Evolutionary conservation across 2,113 vertebrate genomes (phyloP).

Genomic region (Ornithorhynchus anatinus): DNA sequence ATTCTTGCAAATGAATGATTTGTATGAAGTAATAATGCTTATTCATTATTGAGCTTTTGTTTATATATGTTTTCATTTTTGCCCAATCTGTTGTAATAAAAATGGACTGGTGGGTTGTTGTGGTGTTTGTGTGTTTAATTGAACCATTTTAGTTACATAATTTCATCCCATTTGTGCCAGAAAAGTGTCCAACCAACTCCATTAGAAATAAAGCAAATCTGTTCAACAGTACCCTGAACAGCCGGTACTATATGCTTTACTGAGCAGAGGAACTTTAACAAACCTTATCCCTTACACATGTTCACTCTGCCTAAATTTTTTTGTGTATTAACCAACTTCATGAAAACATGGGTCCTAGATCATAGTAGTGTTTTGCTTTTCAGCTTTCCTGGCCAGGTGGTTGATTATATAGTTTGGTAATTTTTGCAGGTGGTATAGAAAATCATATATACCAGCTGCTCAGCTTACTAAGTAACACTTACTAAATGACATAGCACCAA

Average conservation of each 20-base stretch:
- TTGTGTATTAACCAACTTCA: conserved; percentile 58
- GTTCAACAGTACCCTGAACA: conserved; percentile 67
- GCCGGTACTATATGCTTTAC: conserved; percentile 75
- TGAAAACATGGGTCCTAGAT: conserved; percentile 61
- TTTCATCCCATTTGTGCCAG: conserved; percentile 72
- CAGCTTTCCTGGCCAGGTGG: conserved; percentile 70
- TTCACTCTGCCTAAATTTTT: conserved; percentile 57
- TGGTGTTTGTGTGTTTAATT: conserved; percentile 47
- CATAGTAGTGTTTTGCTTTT: conserved; percentile 63
- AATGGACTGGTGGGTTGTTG: conserved; percentile 50
- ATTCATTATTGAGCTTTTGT: conserved; percentile 67
- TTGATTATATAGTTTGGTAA: conserved; percentile 75
- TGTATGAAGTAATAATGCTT: conserved; percentile 65
- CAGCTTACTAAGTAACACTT: conserved; percentile 66
- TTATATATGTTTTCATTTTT: conserved; percentile 64
- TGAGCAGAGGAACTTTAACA: conserved; percentile 76
- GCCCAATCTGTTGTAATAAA: conserved; percentile 68
- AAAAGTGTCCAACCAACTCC: conserved; percentile 74
- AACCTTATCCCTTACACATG: conserved; percentile 63
- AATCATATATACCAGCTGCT: conserved; percentile 74
- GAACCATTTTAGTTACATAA: conserved; percentile 71
- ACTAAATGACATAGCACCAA: conserved; percentile 68
- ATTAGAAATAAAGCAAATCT: conserved; percentile 76
- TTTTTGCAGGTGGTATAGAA: conserved; percentile 78
- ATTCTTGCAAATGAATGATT: conserved; percentile 66